Base-by-base conservation (phyloP, 1,140 invertebrate genomes). In the Diabrotica virgifera region DNA sequence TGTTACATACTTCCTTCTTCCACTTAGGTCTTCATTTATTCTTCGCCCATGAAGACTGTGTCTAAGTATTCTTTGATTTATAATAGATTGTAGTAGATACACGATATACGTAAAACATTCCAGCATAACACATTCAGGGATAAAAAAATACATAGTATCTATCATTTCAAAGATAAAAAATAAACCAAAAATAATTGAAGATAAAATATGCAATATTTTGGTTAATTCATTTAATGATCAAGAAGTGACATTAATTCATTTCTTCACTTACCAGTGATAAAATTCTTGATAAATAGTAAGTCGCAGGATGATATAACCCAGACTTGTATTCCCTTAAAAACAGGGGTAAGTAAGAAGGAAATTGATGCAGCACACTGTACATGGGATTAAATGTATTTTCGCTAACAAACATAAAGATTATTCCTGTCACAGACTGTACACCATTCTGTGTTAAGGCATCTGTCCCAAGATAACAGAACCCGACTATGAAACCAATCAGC, bases 301-400 rank as follows among this genome's bases (percentile, higher is more conserved):
- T 80, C 7, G 85, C 84, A 0, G 88, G 84, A 0, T 86, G 78
- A 75, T 94, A 95, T 52, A 94, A 79, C 35, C 91, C 92, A 35
- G 88, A 87, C 65, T 87, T 84, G 69, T 91, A 86, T 77, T 95
- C 93, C 54, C 92, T 79, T 46, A 90, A 78, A 70, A 94, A 89
- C 12, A 94, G 77, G 0, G 92, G 91, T 61, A 91, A 85, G 72
- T 91, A 88, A 69, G 87, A 84, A 0, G 93, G 93, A 72, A 94
- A 91, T 64, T 90, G 81, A 63, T 89, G 84, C 5, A 95, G 80
- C 0, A 91, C 89, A 0, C 90, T 87, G 76, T 94, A 94, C 90
- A 94, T 93, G 0, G 92, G 90, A 53, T 87, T 86, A 78, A 93
- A 95, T 5, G 91, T 91, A 71, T 94, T 94, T 81, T 95, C 92